Percentiles rank a stretch among this genome's conserved stretches.
These are phyloP conservation scores for Ceratina australensis DNA, from an alignment of 1,140 invertebrate species.

Conservation along the genomic window DNA sequence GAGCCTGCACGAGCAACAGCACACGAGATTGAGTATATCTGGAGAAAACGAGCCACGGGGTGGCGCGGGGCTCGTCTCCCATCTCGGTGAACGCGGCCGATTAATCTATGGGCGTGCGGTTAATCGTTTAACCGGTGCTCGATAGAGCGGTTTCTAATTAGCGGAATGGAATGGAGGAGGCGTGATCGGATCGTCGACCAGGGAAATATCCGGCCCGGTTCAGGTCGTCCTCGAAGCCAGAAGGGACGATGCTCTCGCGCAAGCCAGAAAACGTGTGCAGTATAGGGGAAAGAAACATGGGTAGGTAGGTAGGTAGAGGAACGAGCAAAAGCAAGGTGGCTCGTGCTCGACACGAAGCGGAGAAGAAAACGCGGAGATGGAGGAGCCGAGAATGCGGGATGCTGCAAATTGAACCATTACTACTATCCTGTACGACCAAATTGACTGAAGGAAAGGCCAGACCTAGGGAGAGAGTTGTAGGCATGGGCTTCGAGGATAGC, in stretches of 20 bases:
- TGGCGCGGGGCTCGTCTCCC: neutral
- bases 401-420: slow-evolving; percentile 66
- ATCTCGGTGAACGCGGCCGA: slow-evolving; percentile 51
- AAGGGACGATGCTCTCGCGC: slow-evolving; percentile 34
- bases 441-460: slow-evolving; percentile 31
- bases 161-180: slow-evolving; percentile 65
- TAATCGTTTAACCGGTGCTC: slow-evolving; percentile 71
- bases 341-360: slow-evolving; percentile 43
- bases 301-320: neutral
- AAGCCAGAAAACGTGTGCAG: slow-evolving; percentile 14
- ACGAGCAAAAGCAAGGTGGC: slow-evolving; percentile 42
- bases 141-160: slow-evolving; percentile 76
- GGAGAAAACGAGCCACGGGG: neutral
- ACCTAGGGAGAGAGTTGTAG: slow-evolving; percentile 34
- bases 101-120: slow-evolving; percentile 69
- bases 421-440: slow-evolving; percentile 52
- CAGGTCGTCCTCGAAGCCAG: slow-evolving; percentile 13
- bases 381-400: slow-evolving; percentile 50
- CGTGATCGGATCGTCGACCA: slow-evolving; percentile 66
- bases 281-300: too few relatives aligned
- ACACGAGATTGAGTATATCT: neutral
- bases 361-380: slow-evolving; percentile 30
- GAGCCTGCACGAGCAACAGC: neutral
- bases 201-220: slow-evolving; percentile 50
- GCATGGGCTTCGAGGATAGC: neutral